phyloP scores from a whole-genome alignment of 2,888 invertebrate genomes.

The Lithophane semibrunnea region DNA sequence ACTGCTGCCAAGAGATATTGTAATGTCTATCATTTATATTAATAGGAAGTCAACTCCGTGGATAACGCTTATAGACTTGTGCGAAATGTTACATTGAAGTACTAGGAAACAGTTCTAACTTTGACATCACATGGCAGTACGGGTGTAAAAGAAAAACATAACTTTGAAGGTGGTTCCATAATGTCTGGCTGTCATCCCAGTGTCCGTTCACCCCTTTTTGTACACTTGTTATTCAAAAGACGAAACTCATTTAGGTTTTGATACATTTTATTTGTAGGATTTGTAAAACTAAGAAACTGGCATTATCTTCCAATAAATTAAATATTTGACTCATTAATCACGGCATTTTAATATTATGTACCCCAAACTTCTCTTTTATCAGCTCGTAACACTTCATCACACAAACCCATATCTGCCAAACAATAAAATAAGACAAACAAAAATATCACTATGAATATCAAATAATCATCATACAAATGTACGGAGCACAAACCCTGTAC shows the following conservation, averaged over 20 bases:
- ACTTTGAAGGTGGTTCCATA: constrained; percentile 1
- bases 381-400: constrained; percentile 1
- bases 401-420: constrained; percentile 2
- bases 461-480: constrained; percentile 54
- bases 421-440: constrained; percentile 42
- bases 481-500: constrained; percentile 33
- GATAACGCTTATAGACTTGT: not conserved
- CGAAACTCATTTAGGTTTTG: not conserved
- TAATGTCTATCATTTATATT: constrained; percentile 22
- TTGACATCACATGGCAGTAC: not conserved
- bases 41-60: not conserved
- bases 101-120: not conserved
- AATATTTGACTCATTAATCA: not conserved
- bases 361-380: constrained; percentile 3
- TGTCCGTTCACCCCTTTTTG: constrained; percentile 12
- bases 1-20: constrained; percentile 24
- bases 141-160: not conserved
- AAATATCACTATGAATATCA: constrained; percentile 41
- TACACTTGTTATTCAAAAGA: constrained; percentile 10
- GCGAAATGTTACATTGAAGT: not conserved
- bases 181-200: constrained; percentile 16
- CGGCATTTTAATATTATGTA: not conserved
- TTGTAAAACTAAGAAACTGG: not conserved
- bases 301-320: not conserved
- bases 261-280: not conserved